Percentiles rank a stretch among this genome's conserved stretches.
Evolutionary conservation across 2,888 invertebrate genomes (phyloP).

Genomic region (Oscheius myriophilus): DNA sequence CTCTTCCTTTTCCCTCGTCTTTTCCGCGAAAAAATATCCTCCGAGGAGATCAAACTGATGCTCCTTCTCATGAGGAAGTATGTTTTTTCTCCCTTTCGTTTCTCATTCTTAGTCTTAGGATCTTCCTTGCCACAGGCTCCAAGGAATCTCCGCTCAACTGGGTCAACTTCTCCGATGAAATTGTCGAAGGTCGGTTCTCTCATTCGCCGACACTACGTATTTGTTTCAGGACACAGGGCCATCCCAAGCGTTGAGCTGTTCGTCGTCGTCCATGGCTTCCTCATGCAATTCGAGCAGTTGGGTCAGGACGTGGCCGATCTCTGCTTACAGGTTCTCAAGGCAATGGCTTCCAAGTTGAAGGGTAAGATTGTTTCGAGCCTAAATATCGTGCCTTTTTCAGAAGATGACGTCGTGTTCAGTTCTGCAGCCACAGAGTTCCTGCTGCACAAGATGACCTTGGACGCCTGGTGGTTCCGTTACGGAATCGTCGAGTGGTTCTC

Average conservation of each 20-base stretch:
- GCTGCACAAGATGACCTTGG: background rate
- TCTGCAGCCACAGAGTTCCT: background rate
- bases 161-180: background rate
- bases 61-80: constrained; percentile 10
- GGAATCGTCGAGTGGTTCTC: constrained; percentile 22
- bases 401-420: constrained; percentile 12
- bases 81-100: background rate
- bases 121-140: background rate
- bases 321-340: constrained; percentile 18
- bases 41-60: constrained; percentile 1
- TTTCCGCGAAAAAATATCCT: background rate
- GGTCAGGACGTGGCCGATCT: constrained; percentile 6
- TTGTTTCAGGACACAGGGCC: too few species aligned
- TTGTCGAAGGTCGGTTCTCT: background rate
- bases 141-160: constrained; percentile 7
- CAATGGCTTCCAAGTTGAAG: constrained; percentile 14
- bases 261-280: constrained; percentile 1
- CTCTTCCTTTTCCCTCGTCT: constrained; percentile 7
- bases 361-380: background rate
- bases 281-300: constrained; percentile 11
- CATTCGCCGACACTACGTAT: background rate
- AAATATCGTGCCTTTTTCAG: constrained; percentile 6
- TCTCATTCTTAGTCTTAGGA: too few species aligned
- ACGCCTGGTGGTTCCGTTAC: constrained; percentile 25
- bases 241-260: constrained; percentile 6